Evolutionary conservation across 2,113 vertebrate species (phyloP), one percentile per base, ranked within the genome.

Genomic region (Arenaria interpres): DNA sequence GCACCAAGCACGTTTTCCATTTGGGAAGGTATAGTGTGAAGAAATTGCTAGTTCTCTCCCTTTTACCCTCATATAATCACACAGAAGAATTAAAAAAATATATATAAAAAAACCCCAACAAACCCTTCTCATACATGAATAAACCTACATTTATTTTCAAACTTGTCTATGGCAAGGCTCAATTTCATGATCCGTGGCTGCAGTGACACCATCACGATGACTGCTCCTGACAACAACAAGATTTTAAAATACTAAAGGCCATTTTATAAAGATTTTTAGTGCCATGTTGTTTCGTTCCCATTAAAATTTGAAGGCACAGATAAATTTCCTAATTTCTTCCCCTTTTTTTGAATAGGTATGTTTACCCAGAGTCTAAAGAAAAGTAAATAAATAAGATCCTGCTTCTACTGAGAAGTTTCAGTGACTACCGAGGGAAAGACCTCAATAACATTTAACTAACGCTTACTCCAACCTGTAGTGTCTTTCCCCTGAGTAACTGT

Each of bases 121-220:
- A 32, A 16, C 24, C 25, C 53, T 84, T 64, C 67, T 50, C 21
- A 53, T 57, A 60, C 3, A 6, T 39, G 60, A 97, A 87, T 88
- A 97, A 85, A 86, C 37, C 64, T 75, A 78, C 56, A 76, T 76
- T 94, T 83, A 53, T 93, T 92, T 94, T 89, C 18, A 48, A 53
- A 89, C 15, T 63, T 80, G 27, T n/a, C 87, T 46, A 9, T 53
- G 74, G 45, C n/a, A 84, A 88, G 45, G 22, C 50, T 96, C 88
- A 77, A 68, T 59, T 90, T 71, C 83, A 45, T 80, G 56, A 89
- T 39, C 27, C 5, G 0, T 1, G 1, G 43, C 54, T 90, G 27
- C 10, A 54, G 28, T 72, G 68, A 74, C 51, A 80, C 80, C 13
- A 6, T 21, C 51, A 72, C 17, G 23, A 79, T 1, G 8, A 66